Conservation (phyloP, 2,888 invertebrate genomes). For the Agriopis marginaria region DNA sequence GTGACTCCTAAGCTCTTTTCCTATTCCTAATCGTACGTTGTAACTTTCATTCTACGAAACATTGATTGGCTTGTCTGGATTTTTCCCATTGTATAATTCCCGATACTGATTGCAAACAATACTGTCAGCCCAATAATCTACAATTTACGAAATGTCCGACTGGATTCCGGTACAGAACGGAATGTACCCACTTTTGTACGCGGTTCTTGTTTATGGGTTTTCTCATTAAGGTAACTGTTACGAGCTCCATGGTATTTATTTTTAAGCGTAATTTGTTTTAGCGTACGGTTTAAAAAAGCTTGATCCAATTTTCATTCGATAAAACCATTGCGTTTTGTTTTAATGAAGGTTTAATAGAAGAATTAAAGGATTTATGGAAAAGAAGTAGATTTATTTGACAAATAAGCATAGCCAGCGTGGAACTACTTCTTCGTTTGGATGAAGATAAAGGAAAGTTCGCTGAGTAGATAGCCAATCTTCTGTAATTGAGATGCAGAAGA, state of each 20-base stretch:
- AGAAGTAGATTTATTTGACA: too few relatives aligned
- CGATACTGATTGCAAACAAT: conserved; percentile 18
- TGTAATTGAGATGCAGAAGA: too few relatives aligned
- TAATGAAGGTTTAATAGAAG: neutral
- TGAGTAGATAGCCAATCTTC: too few relatives aligned
- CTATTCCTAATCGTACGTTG: neutral
- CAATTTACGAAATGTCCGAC: conserved; percentile 47
- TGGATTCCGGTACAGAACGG: conserved; percentile 58
- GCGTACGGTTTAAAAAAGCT: conserved; percentile 27
- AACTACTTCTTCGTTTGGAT: too few relatives aligned
- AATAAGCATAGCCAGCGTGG: too few relatives aligned
- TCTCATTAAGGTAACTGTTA: conserved; percentile 77
- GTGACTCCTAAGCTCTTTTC: neutral
- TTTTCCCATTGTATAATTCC: neutral
- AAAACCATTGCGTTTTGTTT: neutral
- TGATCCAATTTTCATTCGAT: conserved; percentile 1
- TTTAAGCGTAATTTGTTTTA: conserved; percentile 56
- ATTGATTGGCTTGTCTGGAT: too few relatives aligned
- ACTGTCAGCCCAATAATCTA: conserved; percentile 38
- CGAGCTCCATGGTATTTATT: conserved; percentile 60
- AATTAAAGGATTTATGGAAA: neutral
- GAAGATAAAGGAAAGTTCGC: too few relatives aligned
- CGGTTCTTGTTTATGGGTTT: conserved; percentile 74
- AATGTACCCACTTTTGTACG: conserved; percentile 52
- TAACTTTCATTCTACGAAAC: too few relatives aligned